These are phyloP conservation scores for Scaptomyza pallida DNA, from an alignment of 1,140 invertebrate genomes.

Conservation along the genomic window DNA sequence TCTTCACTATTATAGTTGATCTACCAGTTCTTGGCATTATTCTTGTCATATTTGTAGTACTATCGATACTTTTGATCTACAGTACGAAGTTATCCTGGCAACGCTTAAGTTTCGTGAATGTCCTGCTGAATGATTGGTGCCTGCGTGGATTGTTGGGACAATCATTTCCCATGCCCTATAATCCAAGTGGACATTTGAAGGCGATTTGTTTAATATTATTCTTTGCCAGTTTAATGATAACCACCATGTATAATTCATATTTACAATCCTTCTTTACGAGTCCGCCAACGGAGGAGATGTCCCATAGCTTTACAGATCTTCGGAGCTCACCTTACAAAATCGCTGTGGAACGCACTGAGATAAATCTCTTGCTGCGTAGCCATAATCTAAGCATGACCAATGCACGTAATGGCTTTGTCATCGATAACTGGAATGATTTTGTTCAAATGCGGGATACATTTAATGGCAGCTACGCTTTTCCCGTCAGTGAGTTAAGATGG, in stretches of 20 bases:
- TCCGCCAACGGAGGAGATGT: constrained; percentile 38
- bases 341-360: constrained; percentile 1
- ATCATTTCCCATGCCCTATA: constrained; percentile 39
- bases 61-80: constrained; percentile 62
- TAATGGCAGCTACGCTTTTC: constrained; percentile 40
- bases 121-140: constrained; percentile 62
- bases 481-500: constrained; percentile 40
- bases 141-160: constrained; percentile 66
- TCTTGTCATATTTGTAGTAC: constrained; percentile 31
- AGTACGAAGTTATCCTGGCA: constrained; percentile 43
- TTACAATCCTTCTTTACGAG: constrained; percentile 45
- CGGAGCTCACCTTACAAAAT: constrained; percentile 32
- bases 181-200: constrained; percentile 48
- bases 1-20: constrained; percentile 52
- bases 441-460: constrained; percentile 35
- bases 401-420: not conserved
- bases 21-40: constrained; percentile 35
- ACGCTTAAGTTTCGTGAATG: constrained; percentile 23
- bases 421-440: constrained; percentile 23
- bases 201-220: constrained; percentile 48
- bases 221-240: constrained; percentile 56
- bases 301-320: constrained; percentile 43
- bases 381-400: not conserved
- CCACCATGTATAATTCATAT: constrained; percentile 66
- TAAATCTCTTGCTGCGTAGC: not conserved